phyloP scores from a whole-genome alignment of 2,888 invertebrate genomes.

The Tupiocoris notatus region DNA sequence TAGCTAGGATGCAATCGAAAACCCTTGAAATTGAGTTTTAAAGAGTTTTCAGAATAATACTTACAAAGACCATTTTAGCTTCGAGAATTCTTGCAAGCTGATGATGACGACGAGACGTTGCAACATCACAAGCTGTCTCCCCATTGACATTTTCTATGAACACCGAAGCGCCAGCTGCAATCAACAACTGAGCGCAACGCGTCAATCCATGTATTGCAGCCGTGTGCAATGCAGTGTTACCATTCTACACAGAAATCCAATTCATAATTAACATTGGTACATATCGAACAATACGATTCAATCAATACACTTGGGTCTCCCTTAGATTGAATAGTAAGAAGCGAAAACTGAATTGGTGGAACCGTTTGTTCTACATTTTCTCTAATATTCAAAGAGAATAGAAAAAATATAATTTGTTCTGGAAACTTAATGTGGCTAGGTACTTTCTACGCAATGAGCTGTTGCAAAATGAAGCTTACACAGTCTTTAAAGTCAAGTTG shows the following conservation, averaged over 20 bases:
- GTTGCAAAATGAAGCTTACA: conserved; percentile 52
- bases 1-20: not conserved
- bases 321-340: too few species aligned
- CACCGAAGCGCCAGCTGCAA: conserved; percentile 61
- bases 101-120: conserved; percentile 61
- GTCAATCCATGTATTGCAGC: conserved; percentile 64
- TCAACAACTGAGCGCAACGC: conserved; percentile 63
- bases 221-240: conserved; percentile 67
- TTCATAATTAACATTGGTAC: too few species aligned
- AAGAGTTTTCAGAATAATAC: too few species aligned
- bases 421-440: too few species aligned
- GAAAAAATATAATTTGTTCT: too few species aligned
- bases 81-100: conserved; percentile 65
- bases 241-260: too few species aligned
- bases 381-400: too few species aligned
- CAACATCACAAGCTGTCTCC: conserved; percentile 66
- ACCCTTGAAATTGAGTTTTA: not conserved
- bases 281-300: too few species aligned
- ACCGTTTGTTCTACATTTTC: too few species aligned
- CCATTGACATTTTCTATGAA: conserved; percentile 64
- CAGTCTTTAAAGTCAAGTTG: conserved; percentile 62
- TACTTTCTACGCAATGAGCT: too few species aligned
- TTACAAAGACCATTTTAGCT: conserved; percentile 67
- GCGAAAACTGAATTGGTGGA: too few species aligned
- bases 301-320: too few species aligned